Evolutionary conservation across 2,888 invertebrate species (phyloP).

Genomic region (Zhengitettix transpicula): DNA sequence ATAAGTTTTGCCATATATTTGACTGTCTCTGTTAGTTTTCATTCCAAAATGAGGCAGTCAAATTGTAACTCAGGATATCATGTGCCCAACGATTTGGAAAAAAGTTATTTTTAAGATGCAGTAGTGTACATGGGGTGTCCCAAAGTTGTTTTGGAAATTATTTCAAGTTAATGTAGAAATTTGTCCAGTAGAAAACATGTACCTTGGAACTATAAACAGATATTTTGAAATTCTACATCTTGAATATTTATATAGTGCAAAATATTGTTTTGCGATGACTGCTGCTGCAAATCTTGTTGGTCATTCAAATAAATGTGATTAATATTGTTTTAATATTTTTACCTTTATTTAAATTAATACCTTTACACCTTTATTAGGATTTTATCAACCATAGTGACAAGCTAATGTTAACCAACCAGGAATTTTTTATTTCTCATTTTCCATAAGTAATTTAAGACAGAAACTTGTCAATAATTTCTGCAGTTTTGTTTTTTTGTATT

Average conservation of each 20-base stretch:
- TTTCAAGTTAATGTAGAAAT: not conserved
- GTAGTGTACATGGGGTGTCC: not conserved
- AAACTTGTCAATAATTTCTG: too few relatives aligned
- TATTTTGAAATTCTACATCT: not conserved
- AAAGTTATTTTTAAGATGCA: not conserved
- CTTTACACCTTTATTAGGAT: not conserved
- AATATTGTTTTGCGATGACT: not conserved
- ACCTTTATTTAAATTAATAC: not conserved
- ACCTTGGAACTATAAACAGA: not conserved
- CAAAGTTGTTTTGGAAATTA: not conserved
- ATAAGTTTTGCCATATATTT: not conserved
- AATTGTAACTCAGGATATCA: constrained; percentile 7
- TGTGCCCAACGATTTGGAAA: constrained; percentile 7
- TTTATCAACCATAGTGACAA: too few relatives aligned
- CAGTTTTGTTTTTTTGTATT: too few relatives aligned
- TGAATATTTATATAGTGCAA: not conserved
- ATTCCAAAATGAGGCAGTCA: constrained; percentile 5
- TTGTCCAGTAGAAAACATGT: not conserved
- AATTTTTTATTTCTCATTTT: too few relatives aligned
- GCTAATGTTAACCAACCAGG: too few relatives aligned
- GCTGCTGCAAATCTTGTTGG: too few relatives aligned
- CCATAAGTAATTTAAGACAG: too few relatives aligned
- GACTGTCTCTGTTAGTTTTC: constrained; percentile 2
- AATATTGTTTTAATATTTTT: not conserved
- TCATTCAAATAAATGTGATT: too few relatives aligned